Evolutionary conservation across 2,113 vertebrate species (phyloP).

Genomic region (Tapirus terrestris): DNA sequence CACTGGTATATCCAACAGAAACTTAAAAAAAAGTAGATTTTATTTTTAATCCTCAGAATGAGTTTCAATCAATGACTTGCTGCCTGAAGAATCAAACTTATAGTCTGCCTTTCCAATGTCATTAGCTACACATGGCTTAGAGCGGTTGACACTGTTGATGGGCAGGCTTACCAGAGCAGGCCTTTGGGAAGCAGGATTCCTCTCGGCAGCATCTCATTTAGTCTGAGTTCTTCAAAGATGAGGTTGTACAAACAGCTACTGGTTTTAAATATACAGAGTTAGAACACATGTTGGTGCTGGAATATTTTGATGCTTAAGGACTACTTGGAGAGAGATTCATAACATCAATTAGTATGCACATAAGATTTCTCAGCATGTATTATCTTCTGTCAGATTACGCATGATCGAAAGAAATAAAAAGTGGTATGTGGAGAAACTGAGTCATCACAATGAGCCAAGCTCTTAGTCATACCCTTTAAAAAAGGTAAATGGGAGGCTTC

Average conservation of each 20-base stretch:
- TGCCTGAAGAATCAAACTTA: conserved; percentile 27
- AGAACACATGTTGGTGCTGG: not conserved
- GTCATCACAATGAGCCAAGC: not conserved
- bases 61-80: conserved; percentile 37
- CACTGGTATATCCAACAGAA: not conserved
- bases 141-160: not conserved
- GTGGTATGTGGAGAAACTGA: not conserved
- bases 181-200: not conserved
- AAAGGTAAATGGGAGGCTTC: not conserved
- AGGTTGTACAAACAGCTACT: not conserved
- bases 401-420: conserved; percentile 21
- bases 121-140: not conserved
- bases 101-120: not conserved
- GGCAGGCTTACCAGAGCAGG: not conserved
- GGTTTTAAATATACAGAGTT: conserved; percentile 14
- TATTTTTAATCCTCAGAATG: conserved; percentile 21
- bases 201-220: not conserved
- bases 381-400: not conserved
- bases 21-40: conserved; percentile 8
- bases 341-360: not conserved
- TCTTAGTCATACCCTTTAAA: not conserved
- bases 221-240: not conserved
- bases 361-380: not conserved
- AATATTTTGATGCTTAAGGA: conserved; percentile 35
- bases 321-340: not conserved